Evolutionary conservation across 2,113 vertebrate genomes (phyloP).

Genomic region (Probosciger aterrimus): DNA sequence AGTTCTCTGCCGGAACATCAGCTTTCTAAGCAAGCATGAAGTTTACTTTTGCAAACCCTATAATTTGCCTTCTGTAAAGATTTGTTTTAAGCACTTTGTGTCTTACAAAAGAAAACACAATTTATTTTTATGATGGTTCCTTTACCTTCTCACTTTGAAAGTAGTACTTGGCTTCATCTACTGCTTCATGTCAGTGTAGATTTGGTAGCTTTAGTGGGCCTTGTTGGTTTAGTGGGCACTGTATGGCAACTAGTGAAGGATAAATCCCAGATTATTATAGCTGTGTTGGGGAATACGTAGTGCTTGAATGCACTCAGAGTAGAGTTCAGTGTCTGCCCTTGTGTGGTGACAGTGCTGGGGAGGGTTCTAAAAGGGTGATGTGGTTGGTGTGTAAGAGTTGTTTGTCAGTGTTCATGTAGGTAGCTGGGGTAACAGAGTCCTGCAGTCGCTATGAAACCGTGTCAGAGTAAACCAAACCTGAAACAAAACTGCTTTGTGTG

Average conservation of each 20-base stretch:
- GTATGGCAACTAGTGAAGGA: not conserved
- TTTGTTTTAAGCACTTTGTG: not conserved
- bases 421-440: not conserved
- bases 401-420: accelerated
- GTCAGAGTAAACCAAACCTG: not conserved
- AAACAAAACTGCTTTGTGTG: not conserved
- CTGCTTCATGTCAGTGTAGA: not conserved
- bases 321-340: not conserved
- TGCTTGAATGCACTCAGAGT: not conserved
- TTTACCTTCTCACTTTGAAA: not conserved
- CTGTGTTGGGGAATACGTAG: not conserved
- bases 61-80: not conserved
- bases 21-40: not conserved
- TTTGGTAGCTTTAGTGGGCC: not conserved
- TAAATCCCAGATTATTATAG: not conserved
- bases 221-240: not conserved
- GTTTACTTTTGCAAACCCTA: not conserved
- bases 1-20: not conserved
- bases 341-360: not conserved
- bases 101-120: not conserved
- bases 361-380: not conserved
- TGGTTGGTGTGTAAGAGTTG: accelerated
- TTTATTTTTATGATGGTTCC: not conserved
- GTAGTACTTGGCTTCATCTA: not conserved
- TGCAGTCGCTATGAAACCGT: not conserved